phyloP scores from a whole-genome alignment of 64 coral and sea anemone species.

The Trachythela sp. region DNA sequence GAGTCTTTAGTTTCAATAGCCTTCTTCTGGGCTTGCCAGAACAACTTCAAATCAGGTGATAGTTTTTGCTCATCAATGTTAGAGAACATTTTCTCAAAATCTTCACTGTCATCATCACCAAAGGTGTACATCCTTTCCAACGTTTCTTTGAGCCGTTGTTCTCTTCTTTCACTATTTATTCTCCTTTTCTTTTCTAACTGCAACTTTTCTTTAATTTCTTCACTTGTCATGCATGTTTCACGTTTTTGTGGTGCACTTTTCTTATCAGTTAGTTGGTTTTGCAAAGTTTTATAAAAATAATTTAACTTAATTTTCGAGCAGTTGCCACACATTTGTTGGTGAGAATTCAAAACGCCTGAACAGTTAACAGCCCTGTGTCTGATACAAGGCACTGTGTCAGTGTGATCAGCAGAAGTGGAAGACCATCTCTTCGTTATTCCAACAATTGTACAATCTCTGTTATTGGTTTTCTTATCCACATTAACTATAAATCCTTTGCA shows the following conservation, averaged over 20 bases:
- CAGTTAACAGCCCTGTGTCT: not conserved
- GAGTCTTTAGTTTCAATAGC: not conserved
- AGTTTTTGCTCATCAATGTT: not conserved
- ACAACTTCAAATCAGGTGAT: conserved; percentile 34
- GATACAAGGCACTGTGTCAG: not conserved
- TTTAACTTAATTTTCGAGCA: not conserved
- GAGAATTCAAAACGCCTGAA: not conserved
- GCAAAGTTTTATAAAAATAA: not conserved
- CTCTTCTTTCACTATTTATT: conserved; percentile 33
- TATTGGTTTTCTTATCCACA: not conserved
- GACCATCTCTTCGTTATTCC: not conserved
- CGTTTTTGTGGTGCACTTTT: not conserved
- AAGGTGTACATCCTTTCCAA: conserved; percentile 33
- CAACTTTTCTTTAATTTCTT: conserved; percentile 30
- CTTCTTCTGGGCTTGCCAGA: conserved; percentile 49
- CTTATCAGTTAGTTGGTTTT: not conserved
- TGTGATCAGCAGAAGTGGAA: not conserved
- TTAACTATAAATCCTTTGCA: not conserved
- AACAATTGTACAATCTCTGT: not conserved
- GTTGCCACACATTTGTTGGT: not conserved
- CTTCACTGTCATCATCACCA: conserved; percentile 27
- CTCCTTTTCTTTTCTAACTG: conserved; percentile 28
- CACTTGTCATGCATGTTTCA: conserved; percentile 23
- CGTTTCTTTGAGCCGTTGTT: not conserved
- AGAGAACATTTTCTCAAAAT: conserved; percentile 31